Evolutionary conservation across 2,888 invertebrate species (phyloP).

Genomic region (Phortica magna): DNA sequence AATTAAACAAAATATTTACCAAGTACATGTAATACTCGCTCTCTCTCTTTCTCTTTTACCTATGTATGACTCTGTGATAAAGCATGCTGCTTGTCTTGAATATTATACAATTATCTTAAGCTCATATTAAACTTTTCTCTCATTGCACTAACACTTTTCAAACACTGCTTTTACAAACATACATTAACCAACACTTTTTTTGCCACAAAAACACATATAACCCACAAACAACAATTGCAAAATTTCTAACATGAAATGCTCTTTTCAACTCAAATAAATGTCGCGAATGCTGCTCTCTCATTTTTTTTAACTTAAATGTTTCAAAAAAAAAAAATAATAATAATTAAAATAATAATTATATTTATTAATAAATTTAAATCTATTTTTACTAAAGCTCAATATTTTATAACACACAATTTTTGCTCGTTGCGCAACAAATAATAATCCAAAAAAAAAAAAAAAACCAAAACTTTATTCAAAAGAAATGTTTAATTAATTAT

Average conservation of each 20-base stretch:
- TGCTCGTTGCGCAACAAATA: conserved; percentile 67
- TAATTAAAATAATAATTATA: no score
- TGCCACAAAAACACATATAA: background rate
- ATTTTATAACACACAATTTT: conserved; percentile 63
- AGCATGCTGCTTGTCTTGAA: conserved; percentile 14
- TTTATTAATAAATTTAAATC: conserved; percentile 43
- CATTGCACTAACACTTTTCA: conserved; percentile 44
- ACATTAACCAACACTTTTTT: conserved; percentile 11
- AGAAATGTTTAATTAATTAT: conserved; percentile 9
- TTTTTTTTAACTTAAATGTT: conserved; percentile 29
- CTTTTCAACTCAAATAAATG: conserved; percentile 38
- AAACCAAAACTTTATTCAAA: conserved; percentile 47
- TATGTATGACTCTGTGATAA: background rate
- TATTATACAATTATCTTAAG: background rate
- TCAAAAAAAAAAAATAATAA: conserved; percentile 33
- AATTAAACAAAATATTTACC: no score
- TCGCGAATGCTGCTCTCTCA: conserved; percentile 50
- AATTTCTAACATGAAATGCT: conserved; percentile 4
- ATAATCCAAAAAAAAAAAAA: conserved; percentile 49
- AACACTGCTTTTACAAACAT: conserved; percentile 48
- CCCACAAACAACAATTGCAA: background rate
- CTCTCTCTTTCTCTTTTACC: background rate
- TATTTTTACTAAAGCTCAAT: conserved; percentile 60
- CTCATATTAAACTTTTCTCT: conserved; percentile 30
- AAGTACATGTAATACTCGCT: no score